A percentile compares a stretch with the other conserved stretches of the same genome.
phyloP scores from a whole-genome alignment of 1,140 invertebrate species.

The Pachypeltis micranthus region DNA sequence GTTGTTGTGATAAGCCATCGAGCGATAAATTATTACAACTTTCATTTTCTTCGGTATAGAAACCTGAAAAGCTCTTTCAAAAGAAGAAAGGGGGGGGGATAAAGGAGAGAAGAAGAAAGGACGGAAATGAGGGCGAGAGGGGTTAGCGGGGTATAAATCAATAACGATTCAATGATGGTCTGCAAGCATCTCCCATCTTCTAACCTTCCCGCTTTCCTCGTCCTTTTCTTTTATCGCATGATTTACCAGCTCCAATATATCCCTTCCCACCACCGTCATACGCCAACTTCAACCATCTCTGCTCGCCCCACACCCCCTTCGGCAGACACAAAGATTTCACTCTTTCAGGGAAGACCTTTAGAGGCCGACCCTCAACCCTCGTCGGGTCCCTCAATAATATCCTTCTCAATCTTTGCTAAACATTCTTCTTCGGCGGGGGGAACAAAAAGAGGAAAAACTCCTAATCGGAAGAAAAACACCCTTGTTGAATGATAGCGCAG shows the following conservation, averaged over 20 bases:
- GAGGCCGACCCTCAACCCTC: neutral
- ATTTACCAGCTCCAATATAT: constrained; percentile 16
- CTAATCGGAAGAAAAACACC: no score
- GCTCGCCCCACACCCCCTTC: no score
- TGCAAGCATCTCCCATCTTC: constrained; percentile 8
- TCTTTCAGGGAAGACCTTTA: no score
- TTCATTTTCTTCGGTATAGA: constrained; percentile 12
- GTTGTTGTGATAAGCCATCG: constrained; percentile 12
- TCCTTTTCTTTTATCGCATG: constrained; percentile 13
- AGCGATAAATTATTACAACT: constrained; percentile 15
- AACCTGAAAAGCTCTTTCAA: neutral
- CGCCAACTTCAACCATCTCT: constrained; percentile 1
- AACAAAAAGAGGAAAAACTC: no score
- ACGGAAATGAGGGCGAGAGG: neutral
- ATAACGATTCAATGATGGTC: constrained; percentile 17
- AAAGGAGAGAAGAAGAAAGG: neutral
- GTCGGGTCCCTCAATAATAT: neutral
- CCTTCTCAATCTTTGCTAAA: neutral
- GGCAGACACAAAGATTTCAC: no score
- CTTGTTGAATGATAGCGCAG: no score
- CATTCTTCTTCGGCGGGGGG: no score
- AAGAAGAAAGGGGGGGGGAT: neutral
- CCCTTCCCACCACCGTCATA: neutral
- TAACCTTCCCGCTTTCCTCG: neutral
- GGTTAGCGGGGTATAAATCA: constrained; percentile 15